Conservation (phyloP, 2,797 vertebrate species). For the Anabacerthia variegaticeps region DNA sequence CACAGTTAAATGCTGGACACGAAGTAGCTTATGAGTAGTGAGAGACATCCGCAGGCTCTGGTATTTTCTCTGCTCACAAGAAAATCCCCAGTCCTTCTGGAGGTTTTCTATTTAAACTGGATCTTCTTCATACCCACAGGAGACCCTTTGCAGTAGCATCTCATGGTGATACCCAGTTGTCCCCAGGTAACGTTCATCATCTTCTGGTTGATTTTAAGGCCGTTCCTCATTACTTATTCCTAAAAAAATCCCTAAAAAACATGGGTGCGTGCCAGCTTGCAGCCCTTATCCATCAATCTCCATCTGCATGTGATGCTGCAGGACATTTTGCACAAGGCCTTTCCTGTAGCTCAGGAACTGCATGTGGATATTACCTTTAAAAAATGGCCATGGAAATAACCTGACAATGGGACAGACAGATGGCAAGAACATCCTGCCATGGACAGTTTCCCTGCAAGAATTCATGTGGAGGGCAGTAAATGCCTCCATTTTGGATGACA, state of each 20-base stretch:
- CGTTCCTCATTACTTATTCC: background rate
- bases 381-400: background rate
- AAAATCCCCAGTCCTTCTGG: background rate
- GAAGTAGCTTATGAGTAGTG: background rate
- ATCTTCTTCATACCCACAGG: background rate
- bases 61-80: background rate
- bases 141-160: background rate
- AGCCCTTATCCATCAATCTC: background rate
- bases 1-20: background rate
- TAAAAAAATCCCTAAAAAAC: background rate
- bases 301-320: accelerated
- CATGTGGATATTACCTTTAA: background rate
- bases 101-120: background rate
- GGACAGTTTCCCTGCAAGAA: too few relatives aligned
- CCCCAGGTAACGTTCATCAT: background rate
- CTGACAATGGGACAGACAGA: background rate
- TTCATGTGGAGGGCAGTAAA: background rate
- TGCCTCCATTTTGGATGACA: background rate
- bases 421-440: background rate
- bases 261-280: background rate
- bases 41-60: background rate
- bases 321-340: background rate
- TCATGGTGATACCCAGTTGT: background rate
- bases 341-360: background rate
- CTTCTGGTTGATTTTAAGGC: background rate